Percentiles rank a stretch among this genome's conserved stretches.
These are phyloP conservation scores for Trichopoda pennipes DNA, from an alignment of 2,888 invertebrate species.

Conservation along the genomic window DNA sequence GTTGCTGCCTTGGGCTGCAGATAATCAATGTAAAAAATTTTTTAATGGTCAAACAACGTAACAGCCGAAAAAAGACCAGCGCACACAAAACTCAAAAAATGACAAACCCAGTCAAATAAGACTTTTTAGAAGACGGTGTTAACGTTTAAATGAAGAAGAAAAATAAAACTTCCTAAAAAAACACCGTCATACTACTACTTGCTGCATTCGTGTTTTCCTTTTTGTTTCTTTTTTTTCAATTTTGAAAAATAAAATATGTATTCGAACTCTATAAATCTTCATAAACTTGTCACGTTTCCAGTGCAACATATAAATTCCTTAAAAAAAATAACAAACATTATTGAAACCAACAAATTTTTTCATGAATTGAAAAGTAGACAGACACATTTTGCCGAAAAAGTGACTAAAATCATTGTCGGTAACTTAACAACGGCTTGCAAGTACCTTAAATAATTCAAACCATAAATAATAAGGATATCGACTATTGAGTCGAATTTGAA, in stretches of 20 bases:
- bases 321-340: conserved; percentile 39
- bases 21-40: conserved; percentile 34
- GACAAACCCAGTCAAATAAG: conserved; percentile 40
- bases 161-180: conserved; percentile 65
- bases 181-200: conserved; percentile 6
- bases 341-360: conserved; percentile 41
- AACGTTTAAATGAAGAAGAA: conserved; percentile 27
- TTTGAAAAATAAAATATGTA: conserved; percentile 30
- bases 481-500: too few relatives aligned
- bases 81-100: conserved; percentile 12
- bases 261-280: conserved; percentile 79
- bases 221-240: conserved; percentile 32
- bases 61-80: conserved; percentile 14
- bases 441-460: background rate
- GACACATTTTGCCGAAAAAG: conserved; percentile 15
- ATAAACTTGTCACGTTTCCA: conserved; percentile 80
- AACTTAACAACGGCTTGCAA: background rate
- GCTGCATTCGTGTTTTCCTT: conserved; percentile 6
- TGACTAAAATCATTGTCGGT: background rate
- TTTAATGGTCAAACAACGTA: conserved; percentile 44
- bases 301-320: conserved; percentile 78
- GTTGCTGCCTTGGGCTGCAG: conserved; percentile 9
- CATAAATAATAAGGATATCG: background rate
- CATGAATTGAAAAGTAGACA: conserved; percentile 3
- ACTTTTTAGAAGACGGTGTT: conserved; percentile 24